Evolutionary conservation across 2,797 vertebrate genomes (phyloP), one percentile per base, ranked within the genome.

Genomic region (Mallotus villosus): DNA sequence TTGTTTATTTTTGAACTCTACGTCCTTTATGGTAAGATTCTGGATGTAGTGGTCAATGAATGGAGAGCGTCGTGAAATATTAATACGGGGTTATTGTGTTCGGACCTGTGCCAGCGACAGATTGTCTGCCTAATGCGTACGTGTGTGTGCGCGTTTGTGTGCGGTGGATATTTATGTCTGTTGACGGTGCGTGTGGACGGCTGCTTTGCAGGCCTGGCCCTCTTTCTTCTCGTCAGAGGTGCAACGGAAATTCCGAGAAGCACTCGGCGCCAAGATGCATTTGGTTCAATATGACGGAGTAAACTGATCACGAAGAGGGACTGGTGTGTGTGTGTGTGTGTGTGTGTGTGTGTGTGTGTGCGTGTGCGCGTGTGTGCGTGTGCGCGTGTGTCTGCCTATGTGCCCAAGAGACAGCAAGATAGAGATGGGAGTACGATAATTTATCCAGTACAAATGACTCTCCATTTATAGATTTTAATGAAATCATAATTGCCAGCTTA

Each of bases 21-120:
- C n/a, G n/a, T n/a, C n/a, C n/a, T n/a, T n/a, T n/a, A n/a, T n/a
- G n/a, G n/a, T n/a, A n/a, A n/a, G n/a, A n/a, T 90, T 79, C 85
- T 92, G 91, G 85, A 79, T 78, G 77, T 79, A 86, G 83, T 91
- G 88, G 91, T 96, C 93, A 94, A 92, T 90, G 82, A 91, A 81
- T 81, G 89, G 90, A 93, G 81, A 84, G 57, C 89, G 88, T 85
- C 83, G 79, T 97, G 91, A 97, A 97, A 97, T 96, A 96, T 97
- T 96, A 96, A 97, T 95, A 93, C 73, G 81, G 86, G 91, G 92
- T 94, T 94, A 93, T 93, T 91, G 92, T 93, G 84, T 91, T 94
- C 90, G 88, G 93, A 91, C 92, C 92, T 94, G 91, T 91, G 90
- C 92, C 91, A 92, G 92, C 87, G 88, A 90, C 89, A 89, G 87